Conservation (phyloP, 2,888 invertebrate species). For the Peribatodes rhomboidaria region DNA sequence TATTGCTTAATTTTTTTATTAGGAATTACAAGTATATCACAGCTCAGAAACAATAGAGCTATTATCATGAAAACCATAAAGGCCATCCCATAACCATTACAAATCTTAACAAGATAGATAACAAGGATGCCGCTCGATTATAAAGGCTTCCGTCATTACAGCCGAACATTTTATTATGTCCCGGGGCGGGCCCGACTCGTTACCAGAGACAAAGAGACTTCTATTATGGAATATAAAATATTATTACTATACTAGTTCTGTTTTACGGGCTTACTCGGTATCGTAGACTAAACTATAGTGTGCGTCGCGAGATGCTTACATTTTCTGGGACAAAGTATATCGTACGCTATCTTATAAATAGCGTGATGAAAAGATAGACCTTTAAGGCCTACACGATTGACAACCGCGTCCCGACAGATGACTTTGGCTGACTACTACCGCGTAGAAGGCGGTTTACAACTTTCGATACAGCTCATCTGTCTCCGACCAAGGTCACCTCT, state of each 20-base stretch:
- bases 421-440: too few relatives aligned
- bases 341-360: neutral
- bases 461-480: too few relatives aligned
- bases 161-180: conserved; percentile 24
- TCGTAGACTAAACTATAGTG: too few relatives aligned
- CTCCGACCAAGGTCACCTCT: too few relatives aligned
- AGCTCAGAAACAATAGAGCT: conserved; percentile 10
- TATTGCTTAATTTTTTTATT: too few relatives aligned
- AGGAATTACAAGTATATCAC: too few relatives aligned
- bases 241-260: conserved; percentile 37
- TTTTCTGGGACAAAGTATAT: too few relatives aligned
- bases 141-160: conserved; percentile 30
- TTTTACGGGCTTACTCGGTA: too few relatives aligned
- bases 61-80: conserved; percentile 16
- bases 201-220: conserved; percentile 37
- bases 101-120: conserved; percentile 35
- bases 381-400: too few relatives aligned
- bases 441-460: too few relatives aligned
- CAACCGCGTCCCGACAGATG: too few relatives aligned
- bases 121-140: conserved; percentile 25
- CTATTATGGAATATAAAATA: conserved; percentile 39
- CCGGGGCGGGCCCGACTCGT: conserved; percentile 14
- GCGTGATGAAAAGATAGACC: neutral
- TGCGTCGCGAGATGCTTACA: too few relatives aligned
- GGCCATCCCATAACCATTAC: conserved; percentile 22